Conservation (phyloP, 2,797 vertebrate species). For the Nyctibius grandis region DNA sequence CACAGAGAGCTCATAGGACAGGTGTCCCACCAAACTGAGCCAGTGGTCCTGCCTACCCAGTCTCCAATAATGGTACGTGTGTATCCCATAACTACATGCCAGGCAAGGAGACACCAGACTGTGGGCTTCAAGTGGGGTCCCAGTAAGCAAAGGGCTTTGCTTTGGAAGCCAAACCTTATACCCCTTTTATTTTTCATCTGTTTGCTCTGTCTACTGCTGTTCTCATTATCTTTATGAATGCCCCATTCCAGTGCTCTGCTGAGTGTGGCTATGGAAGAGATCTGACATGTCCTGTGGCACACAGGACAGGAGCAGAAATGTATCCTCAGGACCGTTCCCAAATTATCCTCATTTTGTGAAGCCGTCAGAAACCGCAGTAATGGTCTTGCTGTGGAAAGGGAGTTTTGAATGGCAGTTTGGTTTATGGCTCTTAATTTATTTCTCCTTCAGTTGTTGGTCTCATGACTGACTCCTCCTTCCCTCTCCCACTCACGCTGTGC, state of each 20-base stretch:
- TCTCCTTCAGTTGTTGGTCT: conserved; percentile 14
- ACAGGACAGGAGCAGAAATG: neutral
- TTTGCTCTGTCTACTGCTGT: neutral
- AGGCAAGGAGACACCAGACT: neutral
- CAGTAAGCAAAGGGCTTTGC: neutral
- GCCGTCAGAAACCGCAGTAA: neutral
- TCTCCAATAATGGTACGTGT: rapidly evolving
- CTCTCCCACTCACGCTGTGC: neutral
- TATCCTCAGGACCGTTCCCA: neutral
- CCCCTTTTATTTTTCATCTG: neutral
- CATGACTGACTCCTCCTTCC: conserved; percentile 3
- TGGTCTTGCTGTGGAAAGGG: neutral
- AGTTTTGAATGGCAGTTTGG: conserved; percentile 36
- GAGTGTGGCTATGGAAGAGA: neutral
- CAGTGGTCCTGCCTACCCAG: neutral
- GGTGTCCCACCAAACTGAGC: neutral
- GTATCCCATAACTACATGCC: neutral
- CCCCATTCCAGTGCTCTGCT: neutral
- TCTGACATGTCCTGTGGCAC: neutral
- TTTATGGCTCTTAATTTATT: conserved; percentile 55
- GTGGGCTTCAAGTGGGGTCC: neutral
- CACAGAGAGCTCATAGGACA: neutral
- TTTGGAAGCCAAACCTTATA: neutral
- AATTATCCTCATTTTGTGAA: conserved; percentile 4
- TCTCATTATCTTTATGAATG: neutral